Base-by-base conservation (phyloP, 37 sponge, comb jelly and placozoan genomes). In the Ephydatia muelleri region DNA sequence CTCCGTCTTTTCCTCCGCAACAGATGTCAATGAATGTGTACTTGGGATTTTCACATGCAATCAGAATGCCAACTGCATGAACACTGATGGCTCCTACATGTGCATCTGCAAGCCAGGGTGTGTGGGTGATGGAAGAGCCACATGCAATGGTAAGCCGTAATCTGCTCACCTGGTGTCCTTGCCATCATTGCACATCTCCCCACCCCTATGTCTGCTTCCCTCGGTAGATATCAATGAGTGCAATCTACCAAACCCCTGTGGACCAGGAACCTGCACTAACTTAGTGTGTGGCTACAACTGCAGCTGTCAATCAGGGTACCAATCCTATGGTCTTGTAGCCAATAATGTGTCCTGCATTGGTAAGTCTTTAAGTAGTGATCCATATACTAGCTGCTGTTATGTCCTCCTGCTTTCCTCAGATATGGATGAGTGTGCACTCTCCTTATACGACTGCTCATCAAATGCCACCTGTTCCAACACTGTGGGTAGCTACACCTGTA, bases 11-110 rank as follows among this genome's bases (percentile, higher is more conserved):
- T 39, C 70, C 48, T 77, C 6, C 36, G n/a, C 70, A 0, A 22
- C 70, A 85, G 86, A 85, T 30, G 47, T 79, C 9, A 38, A 85
- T 71, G 86, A 85, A 65, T 85, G 86, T 85, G 23, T 19, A 14
- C 49, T 57, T 13, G 34, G 47, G 23, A 28, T 75, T 1, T 49
- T 49, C 34, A 25, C 27, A 30, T 80, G 81, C 80, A 75, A 67
- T 71, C 0, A 27, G 16, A 79, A 85, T 85, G 80, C 72, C 11
- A 13, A 32, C 26, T 86, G 87, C 27, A 26, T 23, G 16, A 80
- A 86, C 73, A 86, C 81, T 13, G 39, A 69, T 73, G 87, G 87
- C 32, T 76, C 77, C 72, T 86, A 43, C 27, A 67, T 30, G 5
- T 86, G 87, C n/a, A 39, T 22, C 5, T 86, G 87, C 65, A 37